Conservation (phyloP, 2,797 vertebrate species). For the Notolabrus celidotus region DNA sequence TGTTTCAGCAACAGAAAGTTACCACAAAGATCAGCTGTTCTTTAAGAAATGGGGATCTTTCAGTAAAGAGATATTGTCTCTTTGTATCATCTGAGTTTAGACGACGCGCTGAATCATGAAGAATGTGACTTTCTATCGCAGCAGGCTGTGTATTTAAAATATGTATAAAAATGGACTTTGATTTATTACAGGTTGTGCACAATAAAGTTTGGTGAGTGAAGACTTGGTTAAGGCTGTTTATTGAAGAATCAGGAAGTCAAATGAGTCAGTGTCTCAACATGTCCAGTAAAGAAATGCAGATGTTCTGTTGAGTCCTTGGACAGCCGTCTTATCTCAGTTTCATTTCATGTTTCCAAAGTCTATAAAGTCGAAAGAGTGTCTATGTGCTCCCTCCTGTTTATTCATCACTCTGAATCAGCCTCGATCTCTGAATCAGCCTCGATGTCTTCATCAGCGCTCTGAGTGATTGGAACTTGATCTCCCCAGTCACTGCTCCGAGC, state of each 20-base stretch:
- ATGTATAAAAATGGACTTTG: neutral
- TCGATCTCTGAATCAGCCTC: constrained; percentile 45
- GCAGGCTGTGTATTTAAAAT: neutral
- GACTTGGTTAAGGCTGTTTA: constrained; percentile 13
- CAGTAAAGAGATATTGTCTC: neutral
- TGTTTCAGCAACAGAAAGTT: neutral
- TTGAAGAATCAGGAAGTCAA: constrained; percentile 5
- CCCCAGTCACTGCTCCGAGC: constrained; percentile 90
- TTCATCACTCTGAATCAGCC: constrained; percentile 55
- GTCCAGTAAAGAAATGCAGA: neutral
- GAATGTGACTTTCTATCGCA: neutral
- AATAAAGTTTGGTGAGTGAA: constrained; percentile 13
- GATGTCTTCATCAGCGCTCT: constrained; percentile 26
- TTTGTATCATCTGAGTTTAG: neutral
- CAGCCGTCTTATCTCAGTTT: neutral
- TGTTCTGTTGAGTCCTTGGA: neutral
- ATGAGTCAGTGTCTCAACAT: neutral
- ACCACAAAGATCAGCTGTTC: neutral
- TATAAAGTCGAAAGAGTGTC: neutral
- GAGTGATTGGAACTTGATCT: constrained; percentile 83
- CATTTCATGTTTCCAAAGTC: neutral
- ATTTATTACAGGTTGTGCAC: constrained; percentile 28
- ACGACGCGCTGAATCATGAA: neutral
- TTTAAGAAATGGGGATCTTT: neutral
- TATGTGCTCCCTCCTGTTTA: neutral